phyloP scores from a whole-genome alignment of 2,888 invertebrate species.

The Andrena camellia region DNA sequence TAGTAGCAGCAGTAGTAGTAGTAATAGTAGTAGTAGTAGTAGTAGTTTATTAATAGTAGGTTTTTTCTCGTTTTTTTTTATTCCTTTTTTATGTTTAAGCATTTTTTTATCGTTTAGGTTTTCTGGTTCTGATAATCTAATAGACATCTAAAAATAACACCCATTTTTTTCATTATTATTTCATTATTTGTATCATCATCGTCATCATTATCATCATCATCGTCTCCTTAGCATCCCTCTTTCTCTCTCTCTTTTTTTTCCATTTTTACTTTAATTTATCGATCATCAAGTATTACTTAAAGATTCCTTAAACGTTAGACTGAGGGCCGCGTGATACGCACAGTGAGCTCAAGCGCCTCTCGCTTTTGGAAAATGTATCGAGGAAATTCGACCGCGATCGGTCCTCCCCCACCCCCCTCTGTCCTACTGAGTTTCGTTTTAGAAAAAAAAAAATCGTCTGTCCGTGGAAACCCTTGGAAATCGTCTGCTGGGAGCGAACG shows the following conservation, averaged over 20 bases:
- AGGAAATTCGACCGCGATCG: background rate
- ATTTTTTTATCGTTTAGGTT: conserved; percentile 85
- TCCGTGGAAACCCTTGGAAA: no score
- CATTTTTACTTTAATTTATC: conserved; percentile 71
- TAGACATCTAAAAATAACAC: conserved; percentile 86
- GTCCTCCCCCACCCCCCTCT: background rate
- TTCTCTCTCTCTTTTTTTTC: conserved; percentile 56
- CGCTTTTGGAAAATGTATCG: background rate
- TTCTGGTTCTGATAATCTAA: conserved; percentile 84
- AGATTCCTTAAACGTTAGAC: conserved; percentile 78
- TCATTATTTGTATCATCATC: conserved; percentile 78
- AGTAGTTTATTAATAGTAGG: conserved; percentile 71
- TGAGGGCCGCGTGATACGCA: conserved; percentile 69
- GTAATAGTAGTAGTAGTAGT: conserved; percentile 67
- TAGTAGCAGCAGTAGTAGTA: conserved; percentile 59
- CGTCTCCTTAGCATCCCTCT: conserved; percentile 30
- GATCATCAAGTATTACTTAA: conserved; percentile 77
- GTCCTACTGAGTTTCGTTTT: background rate
- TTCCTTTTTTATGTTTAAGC: conserved; percentile 76
- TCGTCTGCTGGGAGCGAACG: background rate
- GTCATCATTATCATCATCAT: conserved; percentile 55
- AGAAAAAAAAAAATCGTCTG: no score
- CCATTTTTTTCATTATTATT: conserved; percentile 83
- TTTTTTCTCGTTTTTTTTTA: conserved; percentile 76
- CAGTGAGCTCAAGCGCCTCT: conserved; percentile 54